These are phyloP conservation scores for Canis aureus DNA, from an alignment of 2,113 vertebrate species.

Conservation along the genomic window DNA sequence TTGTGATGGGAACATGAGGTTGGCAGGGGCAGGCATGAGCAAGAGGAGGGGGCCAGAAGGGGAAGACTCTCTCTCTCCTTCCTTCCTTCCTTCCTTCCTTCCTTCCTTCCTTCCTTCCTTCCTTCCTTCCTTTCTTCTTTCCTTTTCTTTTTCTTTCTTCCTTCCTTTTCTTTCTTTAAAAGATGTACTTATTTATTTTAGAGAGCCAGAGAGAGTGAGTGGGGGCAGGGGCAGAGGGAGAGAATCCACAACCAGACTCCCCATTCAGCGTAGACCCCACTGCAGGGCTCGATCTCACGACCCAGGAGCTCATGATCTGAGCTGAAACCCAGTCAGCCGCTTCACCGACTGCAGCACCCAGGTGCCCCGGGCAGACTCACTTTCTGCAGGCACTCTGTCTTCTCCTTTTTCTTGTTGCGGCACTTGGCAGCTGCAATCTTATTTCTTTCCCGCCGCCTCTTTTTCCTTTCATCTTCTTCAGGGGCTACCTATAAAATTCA, in stretches of 20 bases:
- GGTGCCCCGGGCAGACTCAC: conserved; percentile 84
- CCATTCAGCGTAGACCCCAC: fast-evolving
- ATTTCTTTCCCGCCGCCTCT: conserved; percentile 96
- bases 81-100: background rate
- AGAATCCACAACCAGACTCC: background rate
- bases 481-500: conserved; percentile 84
- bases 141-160: no score
- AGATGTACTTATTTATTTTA: background rate
- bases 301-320: no score
- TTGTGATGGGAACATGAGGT: background rate
- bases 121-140: background rate
- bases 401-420: conserved; percentile 99
- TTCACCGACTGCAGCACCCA: background rate
- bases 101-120: background rate
- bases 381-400: conserved; percentile 96
- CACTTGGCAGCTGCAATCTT: conserved; percentile 98
- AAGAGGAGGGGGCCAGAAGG: background rate
- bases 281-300: background rate
- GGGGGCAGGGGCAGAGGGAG: background rate
- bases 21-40: background rate
- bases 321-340: no score
- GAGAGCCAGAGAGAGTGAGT: background rate
- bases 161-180: background rate
- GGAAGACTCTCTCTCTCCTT: conserved; percentile 90
- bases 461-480: conserved; percentile 95